A percentile compares a stretch with the other conserved stretches of the same genome.
These are phyloP conservation scores for Petrocephalus microphthalmus DNA, from an alignment of 2,113 vertebrate species.

Conservation along the genomic window DNA sequence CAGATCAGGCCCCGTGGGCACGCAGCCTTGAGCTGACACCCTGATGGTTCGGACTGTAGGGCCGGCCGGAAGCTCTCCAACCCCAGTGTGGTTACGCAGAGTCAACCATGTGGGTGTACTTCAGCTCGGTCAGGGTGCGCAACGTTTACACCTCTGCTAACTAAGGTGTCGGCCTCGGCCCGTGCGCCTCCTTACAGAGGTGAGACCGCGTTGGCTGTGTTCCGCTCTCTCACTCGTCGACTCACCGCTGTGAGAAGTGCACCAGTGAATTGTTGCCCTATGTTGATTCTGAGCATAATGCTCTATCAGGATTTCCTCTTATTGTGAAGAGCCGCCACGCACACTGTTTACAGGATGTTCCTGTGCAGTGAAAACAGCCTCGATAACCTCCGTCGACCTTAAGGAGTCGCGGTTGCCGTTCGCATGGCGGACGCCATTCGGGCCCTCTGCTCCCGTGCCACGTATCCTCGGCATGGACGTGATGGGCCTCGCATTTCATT, in stretches of 20 bases:
- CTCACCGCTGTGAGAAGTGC: neutral
- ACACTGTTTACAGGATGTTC: constrained; percentile 36
- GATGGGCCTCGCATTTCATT: neutral
- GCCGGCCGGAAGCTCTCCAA: neutral
- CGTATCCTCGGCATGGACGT: neutral
- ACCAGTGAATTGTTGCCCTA: constrained; percentile 12
- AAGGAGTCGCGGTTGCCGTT: neutral
- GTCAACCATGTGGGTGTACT: neutral
- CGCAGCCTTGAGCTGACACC: neutral
- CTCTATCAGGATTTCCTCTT: constrained; percentile 32
- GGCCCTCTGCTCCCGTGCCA: neutral
- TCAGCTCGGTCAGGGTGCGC: neutral
- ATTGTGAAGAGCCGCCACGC: constrained; percentile 23
- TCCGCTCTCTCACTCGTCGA: neutral
- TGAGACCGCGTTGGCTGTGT: neutral
- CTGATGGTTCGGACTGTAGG: neutral
- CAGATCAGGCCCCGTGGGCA: neutral
- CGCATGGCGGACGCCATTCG: neutral
- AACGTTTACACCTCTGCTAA: neutral
- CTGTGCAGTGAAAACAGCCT: constrained; percentile 6
- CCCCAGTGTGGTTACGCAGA: neutral
- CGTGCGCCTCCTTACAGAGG: neutral
- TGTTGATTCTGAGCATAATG: constrained; percentile 35
- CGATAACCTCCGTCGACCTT: neutral
- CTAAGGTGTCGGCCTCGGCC: neutral